Evolutionary conservation across 2,888 invertebrate species (phyloP).

Genomic region (Cephus pulcher): DNA sequence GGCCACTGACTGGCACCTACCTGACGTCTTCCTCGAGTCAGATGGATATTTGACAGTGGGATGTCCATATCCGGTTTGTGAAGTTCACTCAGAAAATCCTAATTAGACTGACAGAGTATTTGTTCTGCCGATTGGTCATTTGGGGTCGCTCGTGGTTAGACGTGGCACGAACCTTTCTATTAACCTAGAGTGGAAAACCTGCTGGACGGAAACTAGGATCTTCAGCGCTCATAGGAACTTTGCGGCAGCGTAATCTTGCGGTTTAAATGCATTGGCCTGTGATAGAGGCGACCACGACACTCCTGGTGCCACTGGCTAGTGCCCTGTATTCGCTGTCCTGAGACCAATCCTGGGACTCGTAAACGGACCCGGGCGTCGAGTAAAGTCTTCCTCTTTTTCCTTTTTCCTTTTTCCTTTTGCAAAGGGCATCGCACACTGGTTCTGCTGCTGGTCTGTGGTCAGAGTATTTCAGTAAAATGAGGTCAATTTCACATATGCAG

Average conservation of each 20-base stretch:
- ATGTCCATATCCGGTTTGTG: too few species aligned
- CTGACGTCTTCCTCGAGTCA: too few species aligned
- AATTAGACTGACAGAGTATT: neutral
- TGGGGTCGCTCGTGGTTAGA: neutral
- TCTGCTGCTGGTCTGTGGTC: neutral
- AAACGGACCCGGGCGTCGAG: neutral
- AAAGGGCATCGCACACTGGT: neutral
- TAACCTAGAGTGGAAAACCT: neutral
- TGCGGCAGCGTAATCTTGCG: neutral
- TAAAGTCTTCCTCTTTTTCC: neutral
- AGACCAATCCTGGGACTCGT: neutral
- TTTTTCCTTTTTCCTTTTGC: neutral
- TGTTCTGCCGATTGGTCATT: neutral
- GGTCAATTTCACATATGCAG: neutral
- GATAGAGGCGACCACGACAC: neutral
- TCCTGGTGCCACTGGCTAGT: neutral
- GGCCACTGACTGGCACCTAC: too few species aligned
- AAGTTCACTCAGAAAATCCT: neutral
- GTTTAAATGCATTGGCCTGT: neutral
- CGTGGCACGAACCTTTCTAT: neutral
- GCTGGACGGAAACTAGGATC: neutral
- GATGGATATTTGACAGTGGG: too few species aligned
- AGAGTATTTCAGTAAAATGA: neutral
- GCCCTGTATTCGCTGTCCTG: neutral
- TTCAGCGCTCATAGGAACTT: neutral